Evolutionary conservation across 2,888 invertebrate species (phyloP).

Genomic region (Amblyteles armatorius): DNA sequence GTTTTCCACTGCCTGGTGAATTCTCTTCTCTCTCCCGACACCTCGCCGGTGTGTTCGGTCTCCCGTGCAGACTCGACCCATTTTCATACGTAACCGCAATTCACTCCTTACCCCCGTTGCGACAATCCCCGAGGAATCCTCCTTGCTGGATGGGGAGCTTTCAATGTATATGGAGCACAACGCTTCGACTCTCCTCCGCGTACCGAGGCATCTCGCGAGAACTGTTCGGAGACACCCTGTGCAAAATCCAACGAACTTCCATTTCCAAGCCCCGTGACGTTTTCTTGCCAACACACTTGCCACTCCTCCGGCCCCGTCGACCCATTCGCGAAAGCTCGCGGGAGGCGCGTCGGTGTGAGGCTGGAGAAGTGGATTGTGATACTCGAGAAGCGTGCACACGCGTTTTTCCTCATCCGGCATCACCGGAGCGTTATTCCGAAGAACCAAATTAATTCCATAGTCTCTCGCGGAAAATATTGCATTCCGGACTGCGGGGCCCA

Average conservation of each 20-base stretch:
- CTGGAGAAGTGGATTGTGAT: slow-evolving; percentile 43
- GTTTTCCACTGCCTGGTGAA: slow-evolving; percentile 16
- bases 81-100: slow-evolving; percentile 23
- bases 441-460: slow-evolving; percentile 62
- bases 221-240: slow-evolving; percentile 4
- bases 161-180: slow-evolving; percentile 1
- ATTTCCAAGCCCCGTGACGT: slow-evolving; percentile 15
- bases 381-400: slow-evolving; percentile 28
- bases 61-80: slow-evolving; percentile 29
- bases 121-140: slow-evolving; percentile 21
- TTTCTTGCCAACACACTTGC: slow-evolving; percentile 43
- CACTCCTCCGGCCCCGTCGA: neutral
- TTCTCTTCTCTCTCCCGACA: slow-evolving; percentile 15
- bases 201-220: slow-evolving; percentile 6
- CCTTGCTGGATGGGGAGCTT: neutral
- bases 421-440: slow-evolving; percentile 44
- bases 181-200: neutral
- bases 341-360: slow-evolving; percentile 7
- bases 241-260: slow-evolving; percentile 45
- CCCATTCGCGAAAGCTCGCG: neutral
- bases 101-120: neutral
- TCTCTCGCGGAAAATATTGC: slow-evolving; percentile 55
- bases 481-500: slow-evolving; percentile 41
- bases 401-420: slow-evolving; percentile 20
- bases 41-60: neutral